A percentile compares a stretch with the other conserved stretches of the same genome.
phyloP scores from a whole-genome alignment of 2,888 invertebrate genomes.

The Epistrophe eligans region DNA sequence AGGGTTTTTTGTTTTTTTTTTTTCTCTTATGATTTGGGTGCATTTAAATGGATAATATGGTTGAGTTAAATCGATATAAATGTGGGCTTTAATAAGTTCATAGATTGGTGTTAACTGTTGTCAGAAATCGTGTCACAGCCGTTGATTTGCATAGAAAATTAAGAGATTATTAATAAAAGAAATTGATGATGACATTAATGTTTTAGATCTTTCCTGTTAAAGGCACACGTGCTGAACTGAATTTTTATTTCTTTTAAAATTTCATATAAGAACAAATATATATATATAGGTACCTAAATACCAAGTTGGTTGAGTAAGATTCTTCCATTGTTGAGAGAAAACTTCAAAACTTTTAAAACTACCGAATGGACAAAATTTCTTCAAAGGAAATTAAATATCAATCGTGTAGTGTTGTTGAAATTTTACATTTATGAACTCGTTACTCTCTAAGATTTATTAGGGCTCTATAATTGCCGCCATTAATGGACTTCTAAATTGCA shows the following conservation, averaged over 20 bases:
- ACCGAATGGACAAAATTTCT: too few species aligned
- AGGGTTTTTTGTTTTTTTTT: background rate
- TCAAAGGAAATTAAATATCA: too few species aligned
- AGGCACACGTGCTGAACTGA: slow-evolving; percentile 5
- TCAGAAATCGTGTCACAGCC: slow-evolving; percentile 15
- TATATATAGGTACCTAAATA: too few species aligned
- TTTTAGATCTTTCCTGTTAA: background rate
- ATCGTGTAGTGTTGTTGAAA: too few species aligned
- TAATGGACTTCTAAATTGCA: too few species aligned
- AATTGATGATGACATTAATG: slow-evolving; percentile 10
- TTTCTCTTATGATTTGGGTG: background rate
- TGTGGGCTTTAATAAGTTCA: slow-evolving; percentile 37
- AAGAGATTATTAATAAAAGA: slow-evolving; percentile 13
- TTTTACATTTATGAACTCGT: too few species aligned
- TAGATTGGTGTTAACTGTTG: slow-evolving; percentile 43
- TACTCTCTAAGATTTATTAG: too few species aligned
- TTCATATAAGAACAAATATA: too few species aligned
- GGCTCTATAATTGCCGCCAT: too few species aligned
- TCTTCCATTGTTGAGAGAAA: too few species aligned
- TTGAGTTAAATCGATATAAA: slow-evolving; percentile 5
- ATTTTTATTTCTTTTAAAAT: background rate
- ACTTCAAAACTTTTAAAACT: too few species aligned
- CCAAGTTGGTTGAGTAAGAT: too few species aligned
- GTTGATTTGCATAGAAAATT: slow-evolving; percentile 39
- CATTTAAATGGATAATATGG: background rate